Evolutionary conservation across 2,888 invertebrate species (phyloP).

Genomic region (Drosophila multiciliata): DNA sequence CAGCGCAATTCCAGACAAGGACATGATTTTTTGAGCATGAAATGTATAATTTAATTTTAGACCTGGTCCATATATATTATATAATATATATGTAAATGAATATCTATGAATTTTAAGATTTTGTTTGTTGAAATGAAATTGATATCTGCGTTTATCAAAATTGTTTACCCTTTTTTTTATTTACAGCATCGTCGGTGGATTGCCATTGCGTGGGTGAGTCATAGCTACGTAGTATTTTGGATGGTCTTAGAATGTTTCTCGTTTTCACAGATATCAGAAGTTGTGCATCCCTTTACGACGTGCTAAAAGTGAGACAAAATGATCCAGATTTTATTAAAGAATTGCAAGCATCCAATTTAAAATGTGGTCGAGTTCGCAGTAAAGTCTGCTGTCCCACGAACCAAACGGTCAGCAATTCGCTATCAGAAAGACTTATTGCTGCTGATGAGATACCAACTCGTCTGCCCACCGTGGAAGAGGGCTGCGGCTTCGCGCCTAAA

Average conservation of each 20-base stretch:
- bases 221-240: background rate
- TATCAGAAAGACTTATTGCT: conserved; percentile 7
- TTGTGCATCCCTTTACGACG: conserved; percentile 66
- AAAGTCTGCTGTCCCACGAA: conserved; percentile 80
- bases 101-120: background rate
- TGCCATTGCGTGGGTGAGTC: conserved; percentile 75
- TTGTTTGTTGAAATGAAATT: conserved; percentile 15
- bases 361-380: conserved; percentile 68
- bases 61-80: background rate
- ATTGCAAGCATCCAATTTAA: conserved; percentile 75
- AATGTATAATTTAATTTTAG: background rate
- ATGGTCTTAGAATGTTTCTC: background rate
- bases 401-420: conserved; percentile 8
- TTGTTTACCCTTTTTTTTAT: background rate
- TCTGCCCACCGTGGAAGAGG: conserved; percentile 83
- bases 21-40: background rate
- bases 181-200: conserved; percentile 42
- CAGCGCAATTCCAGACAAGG: conserved; percentile 72
- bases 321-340: conserved; percentile 71
- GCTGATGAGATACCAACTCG: conserved; percentile 68
- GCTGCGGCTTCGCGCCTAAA: conserved; percentile 88
- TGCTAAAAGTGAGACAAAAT: conserved; percentile 61
- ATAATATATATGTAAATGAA: background rate
- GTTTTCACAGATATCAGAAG: conserved; percentile 61
- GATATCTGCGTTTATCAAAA: background rate